These are phyloP conservation scores for Styela plicata DNA, from an alignment of 23 tunicate species.

Conservation along the genomic window DNA sequence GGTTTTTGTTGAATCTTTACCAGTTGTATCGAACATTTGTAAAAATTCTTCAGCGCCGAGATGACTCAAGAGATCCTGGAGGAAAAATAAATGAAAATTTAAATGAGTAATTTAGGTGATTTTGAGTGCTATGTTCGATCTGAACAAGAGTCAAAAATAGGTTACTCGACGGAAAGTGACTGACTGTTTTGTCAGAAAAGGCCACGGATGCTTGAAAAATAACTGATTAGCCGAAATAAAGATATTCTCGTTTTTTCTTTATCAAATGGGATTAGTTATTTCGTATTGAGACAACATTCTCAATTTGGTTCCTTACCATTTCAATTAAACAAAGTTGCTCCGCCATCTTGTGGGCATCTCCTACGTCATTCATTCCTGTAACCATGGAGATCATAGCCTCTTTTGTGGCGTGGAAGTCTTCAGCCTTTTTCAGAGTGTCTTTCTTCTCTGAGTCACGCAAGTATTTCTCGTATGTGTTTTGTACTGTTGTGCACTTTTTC, in stretches of 20 bases:
- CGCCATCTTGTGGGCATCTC: constrained; percentile 74
- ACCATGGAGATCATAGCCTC: constrained; percentile 56
- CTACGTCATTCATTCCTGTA: constrained; percentile 53
- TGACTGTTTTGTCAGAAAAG: too few relatives aligned
- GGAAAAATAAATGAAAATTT: neutral
- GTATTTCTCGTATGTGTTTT: constrained; percentile 63
- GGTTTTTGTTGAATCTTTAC: constrained; percentile 44
- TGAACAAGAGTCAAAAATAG: too few relatives aligned
- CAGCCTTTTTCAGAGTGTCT: constrained; percentile 29
- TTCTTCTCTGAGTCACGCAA: constrained; percentile 35
- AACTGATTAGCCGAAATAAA: too few relatives aligned
- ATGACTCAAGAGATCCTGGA: constrained; percentile 75
- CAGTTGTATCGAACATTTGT: constrained; percentile 67
- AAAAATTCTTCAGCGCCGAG: constrained; percentile 93
- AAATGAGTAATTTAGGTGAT: neutral
- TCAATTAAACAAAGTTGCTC: constrained; percentile 86
- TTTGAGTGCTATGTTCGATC: too few relatives aligned
- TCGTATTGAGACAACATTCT: too few relatives aligned
- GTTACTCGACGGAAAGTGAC: too few relatives aligned
- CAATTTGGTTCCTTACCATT: constrained; percentile 60
- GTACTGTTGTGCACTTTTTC: constrained; percentile 45
- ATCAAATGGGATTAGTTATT: too few relatives aligned
- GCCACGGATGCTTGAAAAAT: neutral
- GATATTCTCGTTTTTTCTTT: too few relatives aligned
- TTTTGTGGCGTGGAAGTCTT: constrained; percentile 46